Base-by-base conservation (phyloP, 2,888 invertebrate genomes). In the Chirona hameri region DNA sequence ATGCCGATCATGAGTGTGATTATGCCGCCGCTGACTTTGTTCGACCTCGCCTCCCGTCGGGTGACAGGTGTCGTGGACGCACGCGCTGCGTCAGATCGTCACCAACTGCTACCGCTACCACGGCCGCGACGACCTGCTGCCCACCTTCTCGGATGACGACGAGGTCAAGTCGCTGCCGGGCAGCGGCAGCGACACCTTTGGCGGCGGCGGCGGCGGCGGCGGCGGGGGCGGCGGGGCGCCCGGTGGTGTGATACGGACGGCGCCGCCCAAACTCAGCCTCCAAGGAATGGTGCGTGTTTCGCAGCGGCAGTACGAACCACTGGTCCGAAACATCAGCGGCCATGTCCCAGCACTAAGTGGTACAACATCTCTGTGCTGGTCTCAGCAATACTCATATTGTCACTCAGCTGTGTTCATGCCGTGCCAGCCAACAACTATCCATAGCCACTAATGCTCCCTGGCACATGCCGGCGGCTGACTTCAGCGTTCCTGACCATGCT, bases 51-150 rank as follows among this genome's bases (percentile, higher is more conserved):
- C 52, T 9, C 39, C 69, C 18, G 72, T 0, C 72, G 72, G 79
- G 85, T 88, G 88, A 81, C 89, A 97, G 97, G 97, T 98, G 88
- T 97, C 97, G 83, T 98, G 98, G 98, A 98, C 98, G 48, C 97
- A 98, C 89, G 98, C 98, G 55, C 90, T 98, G 86, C 91, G 98
- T 81, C 97, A 97, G 89, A 98, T 98, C 86, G 98, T 98, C 84
- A 95, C 97, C 87, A 98, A 98, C 90, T 98, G 98, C 90, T 98
- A 98, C 91, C 97, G 97, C 90, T 98, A 95, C 90, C 98, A 98
- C 89, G 97, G 97, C 0, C 91, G 98, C 86, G 97, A 97, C 89
- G 98, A 98, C 89, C 91, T 98, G 85, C 90, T 98, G 87, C 97
- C 98, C 27, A 96, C 97, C 72, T 98, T 98, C 90, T 94, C 93